phyloP scores from a whole-genome alignment of 2,888 invertebrate species.

The Alviniconcha strummeri region DNA sequence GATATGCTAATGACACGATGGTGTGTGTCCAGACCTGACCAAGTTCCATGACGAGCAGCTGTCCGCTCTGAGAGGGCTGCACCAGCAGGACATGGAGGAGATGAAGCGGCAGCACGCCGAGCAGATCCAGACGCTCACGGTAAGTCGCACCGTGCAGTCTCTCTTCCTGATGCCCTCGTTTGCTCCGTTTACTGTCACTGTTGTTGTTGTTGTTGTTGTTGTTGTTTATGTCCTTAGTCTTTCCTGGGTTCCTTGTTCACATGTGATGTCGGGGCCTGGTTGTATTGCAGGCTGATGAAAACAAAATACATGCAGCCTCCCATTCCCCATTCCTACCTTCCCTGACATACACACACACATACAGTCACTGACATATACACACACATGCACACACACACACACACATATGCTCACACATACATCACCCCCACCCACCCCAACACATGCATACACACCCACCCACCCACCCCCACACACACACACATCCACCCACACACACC shows the following conservation, averaged over 20 bases:
- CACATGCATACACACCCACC: neutral
- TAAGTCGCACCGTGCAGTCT: neutral
- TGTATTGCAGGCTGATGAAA: neutral
- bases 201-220: neutral
- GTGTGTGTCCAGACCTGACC: conserved; percentile 55
- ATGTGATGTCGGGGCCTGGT: too few relatives aligned
- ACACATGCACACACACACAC: neutral
- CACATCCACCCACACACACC: conserved; percentile 12
- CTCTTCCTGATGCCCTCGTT: neutral
- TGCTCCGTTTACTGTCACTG: neutral
- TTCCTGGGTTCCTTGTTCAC: too few relatives aligned
- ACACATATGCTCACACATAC: neutral
- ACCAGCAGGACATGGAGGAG: conserved; percentile 51
- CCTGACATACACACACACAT: conserved; percentile 4
- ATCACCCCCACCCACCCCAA: neutral
- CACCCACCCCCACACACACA: neutral
- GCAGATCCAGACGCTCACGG: conserved; percentile 52
- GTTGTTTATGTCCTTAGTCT: neutral
- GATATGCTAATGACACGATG: neutral
- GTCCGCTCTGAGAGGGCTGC: conserved; percentile 49
- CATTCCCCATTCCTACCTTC: neutral
- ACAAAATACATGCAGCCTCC: neutral
- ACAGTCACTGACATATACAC: neutral
- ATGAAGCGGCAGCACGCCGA: conserved; percentile 47
- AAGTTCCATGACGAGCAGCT: conserved; percentile 61